Base-by-base conservation (phyloP, 2,113 vertebrate genomes). In the Callipepla squamata region DNA sequence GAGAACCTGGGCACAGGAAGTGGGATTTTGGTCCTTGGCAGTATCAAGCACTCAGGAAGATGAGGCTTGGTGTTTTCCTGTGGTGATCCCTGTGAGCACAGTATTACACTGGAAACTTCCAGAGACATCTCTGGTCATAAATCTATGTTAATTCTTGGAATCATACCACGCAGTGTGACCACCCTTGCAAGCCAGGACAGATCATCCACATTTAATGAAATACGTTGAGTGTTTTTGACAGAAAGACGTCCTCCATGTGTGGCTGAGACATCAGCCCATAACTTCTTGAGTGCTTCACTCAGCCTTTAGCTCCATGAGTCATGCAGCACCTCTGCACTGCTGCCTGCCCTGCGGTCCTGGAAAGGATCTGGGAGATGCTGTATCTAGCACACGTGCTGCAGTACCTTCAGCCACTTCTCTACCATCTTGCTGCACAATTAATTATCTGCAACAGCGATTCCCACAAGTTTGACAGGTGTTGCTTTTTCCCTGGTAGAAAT, bases 21-120 rank as follows among this genome's bases (percentile, higher is more conserved):
- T 25, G 34, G 51, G 18, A 72, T 32, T 21, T 67, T 32, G n/a
- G 3, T 38, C 40, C 32, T 61, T 65, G 44, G 79, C 61, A 40
- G 42, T 18, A 73, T 1, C 1, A 3, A 57, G 58, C 8, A 40
- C 8, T n/a, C 20, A 23, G 7, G 6, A 0, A 2, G 44, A 65
- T 6, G 14, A 89, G 12, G 21, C 14, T 40, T 73, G 6, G n/a
- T 19, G 15, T 79, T 28, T 6, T 0, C 0, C 10, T 82, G 44
- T 5, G 25, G 28, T 66, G 48, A 88, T 53, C 14, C 22, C 40
- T 80, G 25, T 34, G 23, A 0, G 1, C 18, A 45, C 3, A 38
- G n/a, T 7, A 3, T 50, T 67, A 14, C 14, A 28, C 0, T 34
- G 34, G 34, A 81, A 48, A 50, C 28, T n/a, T 82, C 18, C 22